Base-by-base conservation (phyloP, 1,140 invertebrate species). In the Melipona quadrifasciata region DNA sequence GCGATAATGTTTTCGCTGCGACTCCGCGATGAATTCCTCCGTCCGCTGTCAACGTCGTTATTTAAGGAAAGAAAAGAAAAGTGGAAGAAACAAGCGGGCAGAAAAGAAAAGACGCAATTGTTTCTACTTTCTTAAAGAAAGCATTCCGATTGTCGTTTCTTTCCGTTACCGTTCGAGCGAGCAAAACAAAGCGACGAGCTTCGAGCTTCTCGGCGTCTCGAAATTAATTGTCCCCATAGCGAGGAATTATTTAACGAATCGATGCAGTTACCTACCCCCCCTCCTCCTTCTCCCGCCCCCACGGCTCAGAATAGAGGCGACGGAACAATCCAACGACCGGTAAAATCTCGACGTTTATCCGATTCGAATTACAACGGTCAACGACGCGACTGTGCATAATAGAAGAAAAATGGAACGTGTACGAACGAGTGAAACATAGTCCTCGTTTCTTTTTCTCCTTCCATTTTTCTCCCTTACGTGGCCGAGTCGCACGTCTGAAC, bases 141-240 rank as follows among this genome's bases (percentile, higher is more conserved):
- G 55, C 74, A 34, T 71, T 83, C 75, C 74, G 73, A 89, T 85
- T 82, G 79, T 73, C 90, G 86, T 89, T 86, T 84, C 88, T 51
- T 89, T 81, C 31, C 65, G 65, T 31, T 80, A 6, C 68, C 88
- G 86, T 78, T 85, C 85, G 87, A 86, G 65, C 90, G 87, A 86
- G 87, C 87, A 84, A 90, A 89, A 87, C 87, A 92, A 91, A 39
- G 39, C 55, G 65, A 58, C 65, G 16, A 51, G 65, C 19, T 24
- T 65, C n/a, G 61, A 31, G n/a, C 27, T 31, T 65, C 71, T 71
- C 70, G 64, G 61, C 72, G 76, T 83, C 84, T 84, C 64, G 57
- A 81, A 83, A 90, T 88, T 86, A 91, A 91, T 91, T 85, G 84
- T 85, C 67, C 57, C 87, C 64, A 87, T 80, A 72, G 74, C 47